Conservation (phyloP, 2,888 invertebrate species). For the Lucinisca nassula region DNA sequence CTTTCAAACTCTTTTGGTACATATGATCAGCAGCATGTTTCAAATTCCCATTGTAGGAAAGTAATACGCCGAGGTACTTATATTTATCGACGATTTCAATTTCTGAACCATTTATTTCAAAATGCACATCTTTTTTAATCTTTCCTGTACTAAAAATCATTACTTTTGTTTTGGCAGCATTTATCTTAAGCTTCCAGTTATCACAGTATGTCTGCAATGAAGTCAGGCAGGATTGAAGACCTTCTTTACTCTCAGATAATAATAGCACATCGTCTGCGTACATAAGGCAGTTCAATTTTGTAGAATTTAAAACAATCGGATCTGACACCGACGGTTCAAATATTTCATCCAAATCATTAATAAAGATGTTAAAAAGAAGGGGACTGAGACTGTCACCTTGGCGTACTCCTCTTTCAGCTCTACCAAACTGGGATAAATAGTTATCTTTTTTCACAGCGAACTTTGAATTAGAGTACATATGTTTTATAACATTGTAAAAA, state of each 20-base stretch:
- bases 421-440: neutral
- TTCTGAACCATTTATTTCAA: neutral
- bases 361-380: neutral
- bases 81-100: too few relatives aligned
- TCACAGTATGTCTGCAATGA: conserved; percentile 4
- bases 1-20: neutral
- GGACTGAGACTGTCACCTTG: conserved; percentile 17
- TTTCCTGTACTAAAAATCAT: neutral
- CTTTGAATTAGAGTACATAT: conserved; percentile 23
- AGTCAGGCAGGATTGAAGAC: conserved; percentile 10
- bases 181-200: conserved; percentile 18
- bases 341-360: neutral
- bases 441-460: conserved; percentile 19
- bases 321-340: neutral
- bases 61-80: conserved; percentile 7
- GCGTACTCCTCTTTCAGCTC: neutral
- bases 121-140: neutral
- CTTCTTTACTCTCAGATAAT: conserved; percentile 10
- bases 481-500: neutral
- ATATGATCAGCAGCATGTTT: conserved; percentile 9
- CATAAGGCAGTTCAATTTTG: conserved; percentile 20
- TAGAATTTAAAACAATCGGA: neutral
- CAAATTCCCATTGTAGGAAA: neutral
- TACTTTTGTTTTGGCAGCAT: neutral
- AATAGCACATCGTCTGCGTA: conserved; percentile 1